Conservation (phyloP, 2,888 invertebrate species). For the Alentia gelatinosa region DNA sequence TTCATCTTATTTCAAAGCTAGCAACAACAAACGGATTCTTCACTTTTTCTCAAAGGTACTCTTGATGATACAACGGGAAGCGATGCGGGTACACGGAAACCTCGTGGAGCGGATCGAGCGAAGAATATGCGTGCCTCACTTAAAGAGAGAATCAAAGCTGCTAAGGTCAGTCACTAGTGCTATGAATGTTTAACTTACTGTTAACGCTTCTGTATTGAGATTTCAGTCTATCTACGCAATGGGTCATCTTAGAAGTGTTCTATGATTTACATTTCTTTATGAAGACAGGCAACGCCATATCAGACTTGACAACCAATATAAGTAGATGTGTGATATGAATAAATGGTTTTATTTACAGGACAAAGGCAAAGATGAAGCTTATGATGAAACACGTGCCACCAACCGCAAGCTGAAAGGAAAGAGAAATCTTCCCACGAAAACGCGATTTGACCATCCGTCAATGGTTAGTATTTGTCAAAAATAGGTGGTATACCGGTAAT, state of each 20-base stretch:
- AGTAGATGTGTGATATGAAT: too few species aligned
- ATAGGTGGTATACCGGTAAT: too few species aligned
- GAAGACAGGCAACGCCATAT: too few species aligned
- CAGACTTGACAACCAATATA: too few species aligned
- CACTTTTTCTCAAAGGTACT: too few species aligned
- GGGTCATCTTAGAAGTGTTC: too few species aligned
- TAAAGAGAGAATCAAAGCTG: slow-evolving; percentile 58
- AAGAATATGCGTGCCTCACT: slow-evolving; percentile 2
- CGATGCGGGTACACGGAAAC: neutral
- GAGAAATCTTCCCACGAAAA: slow-evolving; percentile 45
- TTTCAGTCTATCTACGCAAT: too few species aligned
- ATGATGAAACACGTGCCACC: slow-evolving; percentile 59
- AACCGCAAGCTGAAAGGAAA: slow-evolving; percentile 57
- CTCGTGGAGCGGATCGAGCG: neutral
- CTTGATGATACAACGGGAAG: neutral
- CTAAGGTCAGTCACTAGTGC: slow-evolving; percentile 59
- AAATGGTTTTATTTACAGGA: slow-evolving; percentile 53
- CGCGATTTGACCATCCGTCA: slow-evolving; percentile 64
- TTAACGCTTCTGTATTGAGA: too few species aligned
- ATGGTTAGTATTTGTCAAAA: slow-evolving; percentile 59
- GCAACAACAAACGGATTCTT: too few species aligned
- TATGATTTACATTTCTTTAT: too few species aligned
- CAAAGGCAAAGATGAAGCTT: slow-evolving; percentile 64
- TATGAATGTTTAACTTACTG: too few species aligned
- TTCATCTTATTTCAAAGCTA: too few species aligned